Evolutionary conservation across 64 coral and sea anemone genomes (phyloP).

Genomic region (Orbicella faveolata): DNA sequence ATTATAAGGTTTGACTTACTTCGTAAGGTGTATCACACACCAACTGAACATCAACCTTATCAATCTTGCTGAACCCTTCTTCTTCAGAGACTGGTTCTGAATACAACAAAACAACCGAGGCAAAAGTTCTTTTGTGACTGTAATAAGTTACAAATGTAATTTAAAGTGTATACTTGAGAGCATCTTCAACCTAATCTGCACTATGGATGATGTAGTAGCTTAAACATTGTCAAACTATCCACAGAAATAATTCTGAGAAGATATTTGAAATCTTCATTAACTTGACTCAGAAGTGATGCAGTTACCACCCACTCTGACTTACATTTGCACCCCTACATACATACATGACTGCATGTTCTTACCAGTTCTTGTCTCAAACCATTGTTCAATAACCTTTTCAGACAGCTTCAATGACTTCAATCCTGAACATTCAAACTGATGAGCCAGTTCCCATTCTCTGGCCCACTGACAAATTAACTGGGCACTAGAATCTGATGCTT

Average conservation of each 20-base stretch:
- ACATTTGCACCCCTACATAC: background rate
- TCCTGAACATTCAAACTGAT: background rate
- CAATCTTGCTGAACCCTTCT: conserved; percentile 41
- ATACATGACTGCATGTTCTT: background rate
- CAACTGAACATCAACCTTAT: conserved; percentile 16
- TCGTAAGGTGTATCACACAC: conserved; percentile 42
- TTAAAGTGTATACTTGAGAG: no score
- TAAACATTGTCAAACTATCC: background rate
- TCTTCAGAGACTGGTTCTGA: conserved; percentile 38
- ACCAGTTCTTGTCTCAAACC: conserved; percentile 36
- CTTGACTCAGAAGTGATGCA: background rate
- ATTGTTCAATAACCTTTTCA: conserved; percentile 29
- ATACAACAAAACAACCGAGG: background rate
- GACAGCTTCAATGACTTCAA: background rate
- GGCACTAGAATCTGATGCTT: background rate
- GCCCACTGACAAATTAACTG: conserved; percentile 46
- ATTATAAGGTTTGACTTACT: background rate
- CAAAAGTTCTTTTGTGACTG: background rate
- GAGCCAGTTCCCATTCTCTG: conserved; percentile 55
- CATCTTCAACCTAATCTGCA: no score
- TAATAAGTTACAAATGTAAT: no score
- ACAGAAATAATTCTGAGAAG: no score
- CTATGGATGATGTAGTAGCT: no score
- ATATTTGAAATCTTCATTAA: no score
- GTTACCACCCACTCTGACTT: background rate